These are phyloP conservation scores for Petaurus breviceps DNA, from an alignment of 2,113 vertebrate genomes.

Conservation along the genomic window DNA sequence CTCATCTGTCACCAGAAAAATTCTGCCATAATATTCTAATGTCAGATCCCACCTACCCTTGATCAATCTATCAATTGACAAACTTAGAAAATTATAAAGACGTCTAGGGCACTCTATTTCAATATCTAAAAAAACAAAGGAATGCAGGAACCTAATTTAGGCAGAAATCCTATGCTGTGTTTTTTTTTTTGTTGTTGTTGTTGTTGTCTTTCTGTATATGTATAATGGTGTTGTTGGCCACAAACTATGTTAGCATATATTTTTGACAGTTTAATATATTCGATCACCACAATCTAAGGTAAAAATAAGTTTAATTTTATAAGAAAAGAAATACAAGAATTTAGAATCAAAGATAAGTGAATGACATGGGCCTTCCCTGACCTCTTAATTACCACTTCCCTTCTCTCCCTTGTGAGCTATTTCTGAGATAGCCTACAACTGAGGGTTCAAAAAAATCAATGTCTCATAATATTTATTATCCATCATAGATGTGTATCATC, in stretches of 20 bases:
- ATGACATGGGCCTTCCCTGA: neutral
- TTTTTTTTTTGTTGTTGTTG: too few relatives aligned
- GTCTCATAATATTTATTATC: neutral
- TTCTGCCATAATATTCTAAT: constrained; percentile 73
- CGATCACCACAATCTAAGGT: neutral
- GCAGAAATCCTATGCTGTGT: neutral
- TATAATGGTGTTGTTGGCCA: neutral
- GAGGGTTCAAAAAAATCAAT: neutral
- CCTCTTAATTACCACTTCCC: neutral
- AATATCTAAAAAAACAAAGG: constrained; percentile 53
- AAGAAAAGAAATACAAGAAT: neutral
- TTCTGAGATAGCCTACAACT: neutral
- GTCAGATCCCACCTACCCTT: constrained; percentile 74
- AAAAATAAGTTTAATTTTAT: neutral
- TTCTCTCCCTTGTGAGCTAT: neutral
- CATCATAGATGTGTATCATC: neutral
- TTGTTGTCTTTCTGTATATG: neutral
- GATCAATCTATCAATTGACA: constrained; percentile 72
- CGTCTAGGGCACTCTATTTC: constrained; percentile 66
- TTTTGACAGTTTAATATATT: neutral
- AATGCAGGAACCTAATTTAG: neutral
- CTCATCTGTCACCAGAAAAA: constrained; percentile 73
- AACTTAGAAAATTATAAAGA: constrained; percentile 76
- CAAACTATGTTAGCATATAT: neutral
- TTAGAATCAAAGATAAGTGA: constrained; percentile 20